Evolutionary conservation across 35 echinoderm and acorn worm genomes (phyloP).

Genomic region (Lytechinus variegatus): DNA sequence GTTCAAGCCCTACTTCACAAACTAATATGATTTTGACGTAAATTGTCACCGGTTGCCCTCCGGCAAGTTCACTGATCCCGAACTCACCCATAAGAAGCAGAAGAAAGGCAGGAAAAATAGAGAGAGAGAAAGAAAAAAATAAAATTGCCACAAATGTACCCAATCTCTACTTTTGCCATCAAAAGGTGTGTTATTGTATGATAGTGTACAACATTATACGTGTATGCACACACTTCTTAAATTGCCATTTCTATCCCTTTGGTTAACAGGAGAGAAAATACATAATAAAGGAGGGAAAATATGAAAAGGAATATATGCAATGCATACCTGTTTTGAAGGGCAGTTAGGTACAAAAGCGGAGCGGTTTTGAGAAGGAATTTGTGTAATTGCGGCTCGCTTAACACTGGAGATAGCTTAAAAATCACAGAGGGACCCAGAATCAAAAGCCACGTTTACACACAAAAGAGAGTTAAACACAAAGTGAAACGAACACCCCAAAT

Average conservation of each 20-base stretch:
- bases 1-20: slow-evolving; percentile 53
- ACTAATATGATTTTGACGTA: slow-evolving; percentile 55
- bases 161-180: background rate
- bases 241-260: background rate
- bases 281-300: background rate
- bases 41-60: slow-evolving; percentile 41
- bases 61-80: background rate
- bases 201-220: background rate
- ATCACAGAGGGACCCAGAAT: slow-evolving; percentile 36
- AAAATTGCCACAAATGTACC: slow-evolving; percentile 44
- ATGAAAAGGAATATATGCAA: slow-evolving; percentile 29
- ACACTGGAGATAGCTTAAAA: slow-evolving; percentile 7
- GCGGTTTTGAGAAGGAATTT: slow-evolving; percentile 33
- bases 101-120: background rate
- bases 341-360: background rate
- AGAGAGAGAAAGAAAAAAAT: background rate
- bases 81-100: background rate
- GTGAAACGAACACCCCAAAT: slow-evolving; percentile 43
- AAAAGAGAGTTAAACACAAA: slow-evolving; percentile 53
- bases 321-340: background rate
- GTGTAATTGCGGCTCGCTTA: slow-evolving; percentile 42
- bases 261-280: background rate
- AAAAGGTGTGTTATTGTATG: background rate
- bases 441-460: slow-evolving; percentile 38
- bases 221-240: background rate